Percentiles rank a stretch among this genome's conserved stretches.
Evolutionary conservation across 1,140 invertebrate genomes (phyloP).

Genomic region (Euglossa dilemma): DNA sequence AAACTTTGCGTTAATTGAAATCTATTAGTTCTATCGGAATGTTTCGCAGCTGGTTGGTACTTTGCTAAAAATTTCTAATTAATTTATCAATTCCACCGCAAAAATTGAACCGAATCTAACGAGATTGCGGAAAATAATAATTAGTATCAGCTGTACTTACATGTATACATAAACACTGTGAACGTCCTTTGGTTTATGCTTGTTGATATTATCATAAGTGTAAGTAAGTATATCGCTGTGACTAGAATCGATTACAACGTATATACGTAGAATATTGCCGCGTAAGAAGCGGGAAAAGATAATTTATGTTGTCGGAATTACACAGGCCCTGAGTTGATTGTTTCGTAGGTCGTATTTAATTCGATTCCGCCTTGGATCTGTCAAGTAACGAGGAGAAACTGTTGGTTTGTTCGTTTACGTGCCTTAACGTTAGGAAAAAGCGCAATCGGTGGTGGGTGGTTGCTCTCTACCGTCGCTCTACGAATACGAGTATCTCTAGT

Average conservation of each 20-base stretch:
- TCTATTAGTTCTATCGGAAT: background rate
- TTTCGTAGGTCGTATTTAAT: background rate
- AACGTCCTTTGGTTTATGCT: constrained; percentile 40
- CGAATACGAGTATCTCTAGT: background rate
- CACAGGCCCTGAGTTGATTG: background rate
- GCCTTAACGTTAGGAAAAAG: no score
- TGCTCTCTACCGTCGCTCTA: no score
- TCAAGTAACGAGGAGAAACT: background rate
- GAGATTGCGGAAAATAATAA: background rate
- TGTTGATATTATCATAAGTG: constrained; percentile 12
- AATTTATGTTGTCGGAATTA: background rate
- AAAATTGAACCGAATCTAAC: constrained; percentile 3
- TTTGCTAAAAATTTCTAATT: constrained; percentile 3
- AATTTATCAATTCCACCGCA: constrained; percentile 34
- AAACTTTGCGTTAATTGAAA: background rate
- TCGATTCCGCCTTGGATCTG: background rate
- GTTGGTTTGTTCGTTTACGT: background rate
- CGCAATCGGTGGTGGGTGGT: no score
- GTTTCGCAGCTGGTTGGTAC: background rate
- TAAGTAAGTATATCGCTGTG: constrained; percentile 17
- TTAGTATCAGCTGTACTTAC: constrained; percentile 6
- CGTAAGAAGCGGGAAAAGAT: background rate
- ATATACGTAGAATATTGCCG: background rate
- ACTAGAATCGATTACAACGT: constrained; percentile 48
- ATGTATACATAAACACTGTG: background rate